Percentiles rank a stretch among this genome's conserved stretches.
phyloP scores from a whole-genome alignment of 2,888 invertebrate species.

The Atethmia centrago region DNA sequence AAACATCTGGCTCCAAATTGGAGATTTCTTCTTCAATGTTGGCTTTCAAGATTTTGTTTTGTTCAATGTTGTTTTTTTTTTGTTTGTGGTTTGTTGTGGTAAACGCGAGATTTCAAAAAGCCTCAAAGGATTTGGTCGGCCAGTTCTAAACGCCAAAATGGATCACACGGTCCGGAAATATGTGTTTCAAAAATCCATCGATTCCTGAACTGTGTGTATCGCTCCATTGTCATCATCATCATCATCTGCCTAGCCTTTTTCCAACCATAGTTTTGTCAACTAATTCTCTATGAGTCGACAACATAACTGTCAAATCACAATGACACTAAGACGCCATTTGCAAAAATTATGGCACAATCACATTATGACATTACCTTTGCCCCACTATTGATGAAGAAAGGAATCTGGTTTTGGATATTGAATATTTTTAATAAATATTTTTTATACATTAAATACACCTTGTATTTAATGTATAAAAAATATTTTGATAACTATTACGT shows the following conservation, averaged over 20 bases:
- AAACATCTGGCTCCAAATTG: background rate
- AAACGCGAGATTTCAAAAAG: background rate
- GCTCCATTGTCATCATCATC: too few species aligned
- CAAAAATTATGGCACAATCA: too few species aligned
- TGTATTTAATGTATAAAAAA: background rate
- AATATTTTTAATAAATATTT: too few species aligned
- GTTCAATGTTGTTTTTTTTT: too few species aligned
- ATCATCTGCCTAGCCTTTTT: too few species aligned
- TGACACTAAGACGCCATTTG: too few species aligned
- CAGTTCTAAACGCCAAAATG: too few species aligned
- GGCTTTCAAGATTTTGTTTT: background rate
- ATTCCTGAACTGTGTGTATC: background rate
- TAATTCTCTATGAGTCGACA: too few species aligned
- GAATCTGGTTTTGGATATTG: constrained; percentile 88
- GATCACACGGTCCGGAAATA: background rate
- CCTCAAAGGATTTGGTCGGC: background rate
- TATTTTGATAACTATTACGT: background rate
- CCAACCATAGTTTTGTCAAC: too few species aligned
- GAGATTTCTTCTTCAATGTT: background rate
- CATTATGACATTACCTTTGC: background rate
- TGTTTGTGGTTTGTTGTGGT: background rate
- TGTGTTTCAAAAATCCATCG: background rate
- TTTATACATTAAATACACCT: too few species aligned
- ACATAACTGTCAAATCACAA: too few species aligned
- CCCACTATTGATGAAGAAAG: constrained; percentile 90